These are phyloP conservation scores for Cerastis rubricosa DNA, from an alignment of 2,888 invertebrate genomes.

Conservation along the genomic window DNA sequence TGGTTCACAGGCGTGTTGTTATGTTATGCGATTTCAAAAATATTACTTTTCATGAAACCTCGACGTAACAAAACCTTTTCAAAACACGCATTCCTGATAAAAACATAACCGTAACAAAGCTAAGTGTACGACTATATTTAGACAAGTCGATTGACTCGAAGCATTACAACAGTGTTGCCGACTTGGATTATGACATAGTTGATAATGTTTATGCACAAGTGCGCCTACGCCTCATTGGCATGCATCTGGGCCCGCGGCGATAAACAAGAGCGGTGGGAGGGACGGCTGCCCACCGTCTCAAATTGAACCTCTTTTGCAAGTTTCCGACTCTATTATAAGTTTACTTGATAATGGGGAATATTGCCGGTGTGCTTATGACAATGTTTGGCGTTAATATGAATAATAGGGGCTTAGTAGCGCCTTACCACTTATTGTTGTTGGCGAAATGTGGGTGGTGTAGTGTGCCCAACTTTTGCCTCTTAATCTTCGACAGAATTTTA, in stretches of 20 bases:
- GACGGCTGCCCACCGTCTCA: too few species aligned
- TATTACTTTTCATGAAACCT: conserved; percentile 5
- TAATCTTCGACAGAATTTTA: background rate
- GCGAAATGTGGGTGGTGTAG: conserved; percentile 3
- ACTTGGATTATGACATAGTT: conserved; percentile 69
- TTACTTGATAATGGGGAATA: conserved; percentile 34
- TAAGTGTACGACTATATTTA: conserved; percentile 54
- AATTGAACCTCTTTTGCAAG: conserved; percentile 56
- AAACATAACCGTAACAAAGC: conserved; percentile 38
- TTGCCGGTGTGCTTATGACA: conserved; percentile 33
- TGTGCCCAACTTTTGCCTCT: background rate
- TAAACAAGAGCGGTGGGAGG: conserved; percentile 79
- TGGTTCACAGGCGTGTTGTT: too few species aligned
- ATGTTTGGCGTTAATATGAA: conserved; percentile 40
- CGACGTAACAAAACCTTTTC: conserved; percentile 2
- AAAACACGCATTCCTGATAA: conserved; percentile 16
- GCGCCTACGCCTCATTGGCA: conserved; percentile 85
- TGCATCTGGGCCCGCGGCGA: conserved; percentile 80
- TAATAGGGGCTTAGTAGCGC: conserved; percentile 34
- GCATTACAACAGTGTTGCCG: conserved; percentile 61
- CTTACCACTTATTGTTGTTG: conserved; percentile 25
- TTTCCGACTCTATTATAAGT: conserved; percentile 50
- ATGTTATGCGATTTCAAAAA: background rate
- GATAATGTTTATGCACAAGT: conserved; percentile 83
- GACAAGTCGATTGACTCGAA: conserved; percentile 48